phyloP scores from a whole-genome alignment of 2,888 invertebrate species.

The Oxystoma pomonae region DNA sequence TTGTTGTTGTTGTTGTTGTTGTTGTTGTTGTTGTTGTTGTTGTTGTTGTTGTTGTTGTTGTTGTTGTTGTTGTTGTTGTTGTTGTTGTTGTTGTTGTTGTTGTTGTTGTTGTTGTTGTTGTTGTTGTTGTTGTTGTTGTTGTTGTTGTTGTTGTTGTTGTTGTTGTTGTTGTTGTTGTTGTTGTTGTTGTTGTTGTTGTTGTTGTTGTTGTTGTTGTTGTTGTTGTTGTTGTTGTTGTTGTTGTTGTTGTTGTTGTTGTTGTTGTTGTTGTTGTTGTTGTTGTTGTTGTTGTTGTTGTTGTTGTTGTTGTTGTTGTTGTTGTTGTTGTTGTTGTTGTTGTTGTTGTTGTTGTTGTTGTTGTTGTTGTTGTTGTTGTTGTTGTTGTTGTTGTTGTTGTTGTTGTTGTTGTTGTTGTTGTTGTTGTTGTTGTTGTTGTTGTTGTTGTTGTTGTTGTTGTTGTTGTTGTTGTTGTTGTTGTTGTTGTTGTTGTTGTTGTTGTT shows the following conservation, averaged over 20 bases:
- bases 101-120: neutral
- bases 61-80: neutral
- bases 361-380: no score
- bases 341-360: no score
- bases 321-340: no score
- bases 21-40: slow-evolving; percentile 10
- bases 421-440: neutral
- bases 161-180: neutral
- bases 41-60: slow-evolving; percentile 1
- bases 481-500: neutral
- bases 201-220: slow-evolving; percentile 3
- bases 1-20: slow-evolving; percentile 10
- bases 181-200: neutral
- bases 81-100: neutral
- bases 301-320: no score
- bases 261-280: no score
- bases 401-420: neutral
- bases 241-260: no score
- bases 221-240: no score
- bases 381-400: no score
- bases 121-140: neutral
- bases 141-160: neutral
- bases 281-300: no score
- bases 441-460: neutral
- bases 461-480: neutral